A percentile compares a stretch with the other conserved stretches of the same genome.
Evolutionary conservation across 2,888 invertebrate genomes (phyloP).

Genomic region (Noctua comes): DNA sequence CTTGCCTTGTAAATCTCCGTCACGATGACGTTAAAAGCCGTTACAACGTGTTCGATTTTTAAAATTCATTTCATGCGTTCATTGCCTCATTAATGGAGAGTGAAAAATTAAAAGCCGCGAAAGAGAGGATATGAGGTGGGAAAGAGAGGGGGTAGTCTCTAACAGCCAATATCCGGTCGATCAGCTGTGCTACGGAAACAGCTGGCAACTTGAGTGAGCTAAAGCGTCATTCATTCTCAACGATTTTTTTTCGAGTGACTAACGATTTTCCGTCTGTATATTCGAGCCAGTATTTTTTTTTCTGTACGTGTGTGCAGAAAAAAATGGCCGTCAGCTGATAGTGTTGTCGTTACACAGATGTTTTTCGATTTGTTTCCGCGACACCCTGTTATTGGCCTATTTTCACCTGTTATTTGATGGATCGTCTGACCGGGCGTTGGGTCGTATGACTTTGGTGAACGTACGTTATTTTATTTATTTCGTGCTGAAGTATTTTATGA

Average conservation of each 20-base stretch:
- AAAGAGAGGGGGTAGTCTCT: conserved; percentile 76
- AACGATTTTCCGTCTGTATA: conserved; percentile 78
- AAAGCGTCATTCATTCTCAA: conserved; percentile 79
- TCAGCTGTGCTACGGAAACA: conserved; percentile 89
- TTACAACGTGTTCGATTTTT: conserved; percentile 41
- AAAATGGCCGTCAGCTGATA: conserved; percentile 73
- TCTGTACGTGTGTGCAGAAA: conserved; percentile 66
- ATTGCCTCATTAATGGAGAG: conserved; percentile 79
- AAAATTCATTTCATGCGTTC: conserved; percentile 69
- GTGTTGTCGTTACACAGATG: conserved; percentile 69
- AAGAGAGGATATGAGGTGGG: conserved; percentile 70
- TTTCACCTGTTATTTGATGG: conserved; percentile 68
- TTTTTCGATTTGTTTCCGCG: conserved; percentile 70
- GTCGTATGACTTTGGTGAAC: conserved; percentile 45
- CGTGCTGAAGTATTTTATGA: conserved; percentile 29
- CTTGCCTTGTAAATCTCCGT: background rate
- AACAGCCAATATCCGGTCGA: conserved; percentile 89
- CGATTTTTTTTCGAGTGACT: conserved; percentile 82
- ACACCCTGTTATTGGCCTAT: conserved; percentile 70
- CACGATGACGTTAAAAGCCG: conserved; percentile 24
- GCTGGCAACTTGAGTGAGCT: conserved; percentile 83
- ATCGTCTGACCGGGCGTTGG: conserved; percentile 43
- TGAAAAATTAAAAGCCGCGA: conserved; percentile 80
- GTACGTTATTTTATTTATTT: conserved; percentile 39
- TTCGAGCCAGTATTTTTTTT: conserved; percentile 72